Evolutionary conservation across 2,797 vertebrate genomes (phyloP).

Genomic region (Gymnocypris eckloni): DNA sequence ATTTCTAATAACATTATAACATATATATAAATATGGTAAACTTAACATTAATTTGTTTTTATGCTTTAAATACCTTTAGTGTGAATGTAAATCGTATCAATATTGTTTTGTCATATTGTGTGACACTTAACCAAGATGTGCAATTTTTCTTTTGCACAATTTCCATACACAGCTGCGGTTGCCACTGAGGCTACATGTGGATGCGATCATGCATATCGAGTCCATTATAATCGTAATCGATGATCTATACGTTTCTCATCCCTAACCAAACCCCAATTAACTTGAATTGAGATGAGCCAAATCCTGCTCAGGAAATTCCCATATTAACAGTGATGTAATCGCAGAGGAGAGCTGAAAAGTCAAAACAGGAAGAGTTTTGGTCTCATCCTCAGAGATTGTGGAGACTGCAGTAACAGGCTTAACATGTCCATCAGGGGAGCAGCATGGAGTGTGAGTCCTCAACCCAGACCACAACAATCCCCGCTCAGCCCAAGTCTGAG

Average conservation of each 20-base stretch:
- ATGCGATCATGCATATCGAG: neutral
- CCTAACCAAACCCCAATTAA: neutral
- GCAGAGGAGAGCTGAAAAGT: constrained; percentile 15
- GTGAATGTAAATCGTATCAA: neutral
- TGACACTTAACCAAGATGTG: neutral
- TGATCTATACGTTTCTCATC: neutral
- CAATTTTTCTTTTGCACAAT: too few species aligned
- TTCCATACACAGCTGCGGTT: neutral
- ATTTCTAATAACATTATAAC: too few species aligned
- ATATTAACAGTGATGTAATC: neutral
- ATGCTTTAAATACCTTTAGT: neutral
- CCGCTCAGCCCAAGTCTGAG: constrained; percentile 40
- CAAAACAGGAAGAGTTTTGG: constrained; percentile 37
- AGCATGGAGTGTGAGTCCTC: constrained; percentile 49
- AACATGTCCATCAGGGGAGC: constrained; percentile 55
- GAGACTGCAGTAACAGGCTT: constrained; percentile 54
- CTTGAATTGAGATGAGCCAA: neutral
- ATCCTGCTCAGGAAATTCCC: neutral
- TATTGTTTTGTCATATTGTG: neutral
- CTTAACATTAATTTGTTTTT: too few species aligned
- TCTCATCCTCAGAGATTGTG: constrained; percentile 46
- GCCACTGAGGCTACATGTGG: neutral
- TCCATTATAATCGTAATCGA: neutral
- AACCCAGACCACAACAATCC: constrained; percentile 54
- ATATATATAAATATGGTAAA: neutral